Base-by-base conservation (phyloP, 2,888 invertebrate species). In the Pachymerium ferrugineum region DNA sequence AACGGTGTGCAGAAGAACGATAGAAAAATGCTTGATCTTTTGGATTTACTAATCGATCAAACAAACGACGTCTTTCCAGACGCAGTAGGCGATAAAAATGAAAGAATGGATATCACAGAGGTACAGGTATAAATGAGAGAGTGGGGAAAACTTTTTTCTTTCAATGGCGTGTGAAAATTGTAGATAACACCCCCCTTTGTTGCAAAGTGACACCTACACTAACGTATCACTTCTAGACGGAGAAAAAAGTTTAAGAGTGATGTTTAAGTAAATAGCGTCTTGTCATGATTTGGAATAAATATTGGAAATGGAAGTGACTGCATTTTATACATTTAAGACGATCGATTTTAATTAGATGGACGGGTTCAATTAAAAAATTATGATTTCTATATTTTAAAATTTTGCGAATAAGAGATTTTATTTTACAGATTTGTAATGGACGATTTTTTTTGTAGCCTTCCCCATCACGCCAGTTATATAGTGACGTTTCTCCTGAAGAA, bases 31-130 rank as follows among this genome's bases (percentile, higher is more conserved):
- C 54, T 54, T 54, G 54, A 54, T 54, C 28, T 54, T 54, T 54
- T 54, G 54, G 54, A 54, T 54, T 54, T 54, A 54, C 25, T 54
- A 54, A 54, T 54, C 54, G 54, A 54, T 54, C 54, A 54, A 54
- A 54, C 54, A 54, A 54, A 54, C 54, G 54, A 54, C 54, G 54
- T 22, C 54, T 54, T 54, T 25, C 54, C 54, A 54, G 54, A 54
- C 22, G 54, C 54, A 25, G 54, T 14, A 54, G 54, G 54, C 54
- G 54, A 54, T 54, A 54, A 54, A 54, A 54, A 54, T 14, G 54
- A 54, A 54, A 22, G 54, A 54, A 54, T 54, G 54, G 14, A 54
- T 54, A 54, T 22, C 54, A 54, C 25, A 54, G 25, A 54, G 25
- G 28, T 54, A 54, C 54, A 54, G 54, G 54, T 54, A 54, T 25